Evolutionary conservation across 2,888 invertebrate genomes (phyloP).

Genomic region (Epistrophe grossulariae): DNA sequence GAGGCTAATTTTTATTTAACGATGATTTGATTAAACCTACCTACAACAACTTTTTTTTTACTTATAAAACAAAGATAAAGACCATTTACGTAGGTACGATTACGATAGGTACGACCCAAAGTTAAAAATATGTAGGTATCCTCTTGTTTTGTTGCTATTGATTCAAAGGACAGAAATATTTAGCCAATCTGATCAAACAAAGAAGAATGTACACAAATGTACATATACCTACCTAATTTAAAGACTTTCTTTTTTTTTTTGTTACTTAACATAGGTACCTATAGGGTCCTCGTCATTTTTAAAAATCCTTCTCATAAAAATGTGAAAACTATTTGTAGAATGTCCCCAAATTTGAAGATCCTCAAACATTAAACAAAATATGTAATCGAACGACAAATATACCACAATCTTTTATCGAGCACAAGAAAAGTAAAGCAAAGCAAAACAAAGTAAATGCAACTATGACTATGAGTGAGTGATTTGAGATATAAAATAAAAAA

Average conservation of each 20-base stretch:
- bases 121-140: constrained; percentile 10
- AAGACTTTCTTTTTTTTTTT: neutral
- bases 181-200: neutral
- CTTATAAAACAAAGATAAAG: neutral
- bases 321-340: constrained; percentile 13
- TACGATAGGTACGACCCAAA: neutral
- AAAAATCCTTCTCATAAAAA: constrained; percentile 8
- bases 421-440: neutral
- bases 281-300: neutral
- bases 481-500: neutral
- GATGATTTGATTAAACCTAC: constrained; percentile 14
- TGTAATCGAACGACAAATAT: constrained; percentile 11
- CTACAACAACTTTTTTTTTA: constrained; percentile 1
- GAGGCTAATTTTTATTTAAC: constrained; percentile 23
- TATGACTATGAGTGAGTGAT: constrained; percentile 2
- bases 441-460: constrained; percentile 2
- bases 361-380: neutral
- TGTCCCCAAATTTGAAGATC: constrained; percentile 17
- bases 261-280: neutral
- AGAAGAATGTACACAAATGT: neutral
- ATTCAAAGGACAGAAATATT: neutral
- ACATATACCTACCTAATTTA: neutral
- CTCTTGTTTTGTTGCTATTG: neutral
- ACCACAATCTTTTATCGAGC: constrained; percentile 13
- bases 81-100: neutral